Base-by-base conservation (phyloP, 2,113 vertebrate species). In the Planiliza haematocheilus region DNA sequence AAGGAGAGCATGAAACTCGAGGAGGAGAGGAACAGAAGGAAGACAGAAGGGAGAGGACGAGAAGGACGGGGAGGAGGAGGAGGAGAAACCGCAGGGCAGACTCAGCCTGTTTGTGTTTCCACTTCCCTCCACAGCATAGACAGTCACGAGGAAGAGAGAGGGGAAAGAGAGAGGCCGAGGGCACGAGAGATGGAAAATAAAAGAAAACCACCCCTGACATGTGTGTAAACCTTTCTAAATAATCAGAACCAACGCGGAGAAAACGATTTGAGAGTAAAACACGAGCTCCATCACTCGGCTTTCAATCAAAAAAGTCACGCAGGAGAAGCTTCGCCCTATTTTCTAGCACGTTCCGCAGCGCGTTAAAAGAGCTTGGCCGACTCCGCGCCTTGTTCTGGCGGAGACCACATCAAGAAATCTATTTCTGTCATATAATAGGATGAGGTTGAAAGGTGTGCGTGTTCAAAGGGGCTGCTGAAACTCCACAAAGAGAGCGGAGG, bases 61-160 rank as follows among this genome's bases (percentile, higher is more conserved):
- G 58, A 48, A 52, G 41, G 39, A 82, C n/a, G n/a, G 24, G 58
- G 18, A 45, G 45, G 52, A 57, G 55, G 68, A 83, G 58, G 51
- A 52, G 41, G 39, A 82, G 56, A 83, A 82, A 88, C 81, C 87
- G 79, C 81, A 83, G 69, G 85, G 88, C 89, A 84, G 86, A 90
- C 85, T 87, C 86, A 83, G 88, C 82, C 79, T 59, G 76, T 89
- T 93, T 90, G 82, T 79, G 64, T 90, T 91, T 91, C 84, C 79
- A 85, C 84, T 89, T 83, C 62, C 75, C 72, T 91, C 66, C 72
- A 39, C 71, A 80, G 74, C 69, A 83, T 38, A 81, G 74, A 85
- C 79, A 73, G 86, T 90, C 85, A 83, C 62, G 57, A 74, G 77
- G 58, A 88, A 79, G 62, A 84, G 53, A 51, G 69, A 74, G 38